phyloP scores from a whole-genome alignment of 2,113 vertebrate genomes.

The Lasiurus borealis region DNA sequence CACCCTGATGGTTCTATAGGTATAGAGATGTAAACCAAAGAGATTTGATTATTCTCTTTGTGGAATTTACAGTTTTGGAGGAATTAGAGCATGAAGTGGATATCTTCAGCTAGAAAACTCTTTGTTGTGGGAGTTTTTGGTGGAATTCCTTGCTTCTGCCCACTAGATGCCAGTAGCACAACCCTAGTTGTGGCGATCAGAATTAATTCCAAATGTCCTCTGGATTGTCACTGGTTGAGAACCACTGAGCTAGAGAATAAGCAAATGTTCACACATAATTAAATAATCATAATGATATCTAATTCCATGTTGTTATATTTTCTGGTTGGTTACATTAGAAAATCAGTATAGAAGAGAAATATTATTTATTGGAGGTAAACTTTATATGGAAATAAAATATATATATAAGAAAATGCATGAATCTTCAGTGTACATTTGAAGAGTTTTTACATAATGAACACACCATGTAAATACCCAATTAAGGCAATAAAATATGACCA shows the following conservation, averaged over 20 bases:
- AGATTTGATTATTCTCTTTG: background rate
- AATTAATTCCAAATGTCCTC: slow-evolving; percentile 55
- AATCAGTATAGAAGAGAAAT: slow-evolving; percentile 58
- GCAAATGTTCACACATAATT: slow-evolving; percentile 53
- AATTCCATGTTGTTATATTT: slow-evolving; percentile 66
- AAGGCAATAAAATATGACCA: background rate
- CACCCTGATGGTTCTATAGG: background rate
- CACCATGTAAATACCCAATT: background rate
- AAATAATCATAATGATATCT: slow-evolving; percentile 58
- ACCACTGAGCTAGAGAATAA: slow-evolving; percentile 50
- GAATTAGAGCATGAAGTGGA: background rate
- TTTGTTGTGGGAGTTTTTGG: background rate
- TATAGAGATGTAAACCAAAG: background rate
- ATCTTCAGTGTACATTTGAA: slow-evolving; percentile 22
- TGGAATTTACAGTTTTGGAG: background rate
- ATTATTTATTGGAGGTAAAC: slow-evolving; percentile 28
- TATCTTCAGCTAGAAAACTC: background rate
- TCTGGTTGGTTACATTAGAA: slow-evolving; percentile 69
- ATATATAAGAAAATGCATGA: background rate
- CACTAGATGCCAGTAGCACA: slow-evolving; percentile 22
- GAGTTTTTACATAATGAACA: background rate
- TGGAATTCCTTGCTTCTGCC: slow-evolving; percentile 29
- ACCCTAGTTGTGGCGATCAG: background rate
- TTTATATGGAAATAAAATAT: slow-evolving; percentile 29
- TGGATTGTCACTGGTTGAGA: slow-evolving; percentile 49